Percentiles rank a stretch among this genome's conserved stretches.
phyloP scores from a whole-genome alignment of 2,113 vertebrate species.

The Anarrhichthys ocellatus region DNA sequence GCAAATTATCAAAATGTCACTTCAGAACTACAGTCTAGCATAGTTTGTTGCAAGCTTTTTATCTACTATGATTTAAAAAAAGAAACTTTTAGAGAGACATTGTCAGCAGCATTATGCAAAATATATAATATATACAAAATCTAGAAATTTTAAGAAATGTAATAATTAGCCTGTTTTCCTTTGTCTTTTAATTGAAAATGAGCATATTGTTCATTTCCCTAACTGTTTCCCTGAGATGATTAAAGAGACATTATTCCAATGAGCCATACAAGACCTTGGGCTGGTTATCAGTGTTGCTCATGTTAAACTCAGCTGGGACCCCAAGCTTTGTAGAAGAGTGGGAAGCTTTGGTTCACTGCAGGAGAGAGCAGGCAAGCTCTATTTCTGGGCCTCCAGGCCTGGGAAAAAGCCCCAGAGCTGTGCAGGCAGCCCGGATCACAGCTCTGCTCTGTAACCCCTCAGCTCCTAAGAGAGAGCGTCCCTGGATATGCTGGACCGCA shows the following conservation, averaged over 20 bases:
- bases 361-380: conserved; percentile 63
- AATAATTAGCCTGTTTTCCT: background rate
- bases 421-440: conserved; percentile 58
- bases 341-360: conserved; percentile 66
- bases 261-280: conserved; percentile 8
- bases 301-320: conserved; percentile 60
- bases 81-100: background rate
- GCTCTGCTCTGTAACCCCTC: conserved; percentile 62
- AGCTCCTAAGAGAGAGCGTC: conserved; percentile 57
- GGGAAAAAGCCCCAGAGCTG: conserved; percentile 76
- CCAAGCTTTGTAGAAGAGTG: conserved; percentile 55
- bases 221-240: background rate
- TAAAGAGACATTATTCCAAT: conserved; percentile 6
- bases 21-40: background rate
- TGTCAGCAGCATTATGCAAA: background rate
- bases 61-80: background rate
- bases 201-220: background rate
- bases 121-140: background rate
- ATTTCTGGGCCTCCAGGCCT: conserved; percentile 78
- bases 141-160: too few relatives aligned
- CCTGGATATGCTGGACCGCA: conserved; percentile 56
- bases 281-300: conserved; percentile 27
- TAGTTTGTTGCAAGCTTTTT: background rate
- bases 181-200: background rate
- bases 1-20: conserved; percentile 1